A percentile compares a stretch with the other conserved stretches of the same genome.
Conservation (phyloP, 2,888 invertebrate genomes). For the Idaea straminata region DNA sequence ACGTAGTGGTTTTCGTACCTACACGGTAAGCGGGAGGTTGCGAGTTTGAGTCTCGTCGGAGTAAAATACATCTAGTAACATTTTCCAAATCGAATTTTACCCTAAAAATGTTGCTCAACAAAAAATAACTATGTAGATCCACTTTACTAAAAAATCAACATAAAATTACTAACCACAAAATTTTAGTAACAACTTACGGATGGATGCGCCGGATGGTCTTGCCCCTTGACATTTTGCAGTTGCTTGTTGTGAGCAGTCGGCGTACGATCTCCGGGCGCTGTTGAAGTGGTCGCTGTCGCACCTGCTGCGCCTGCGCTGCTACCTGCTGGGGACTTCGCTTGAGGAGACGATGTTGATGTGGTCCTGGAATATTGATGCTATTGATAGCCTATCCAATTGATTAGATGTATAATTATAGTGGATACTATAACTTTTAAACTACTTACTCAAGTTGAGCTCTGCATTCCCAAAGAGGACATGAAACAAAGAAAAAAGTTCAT, state of each 20-base stretch:
- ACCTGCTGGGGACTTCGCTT: constrained; percentile 88
- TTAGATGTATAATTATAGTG: no score
- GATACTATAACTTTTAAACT: no score
- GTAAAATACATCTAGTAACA: no score
- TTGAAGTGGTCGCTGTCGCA: constrained; percentile 71
- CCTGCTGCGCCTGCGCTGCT: constrained; percentile 81
- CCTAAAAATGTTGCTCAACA: no score
- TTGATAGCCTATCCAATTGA: no score
- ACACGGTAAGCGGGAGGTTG: no score
- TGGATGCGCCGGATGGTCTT: constrained; percentile 83
- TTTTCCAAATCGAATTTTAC: no score
- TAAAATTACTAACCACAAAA: not conserved
- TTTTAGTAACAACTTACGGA: constrained; percentile 81
- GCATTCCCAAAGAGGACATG: constrained; percentile 57
- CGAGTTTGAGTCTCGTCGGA: no score
- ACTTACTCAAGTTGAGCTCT: constrained; percentile 85
- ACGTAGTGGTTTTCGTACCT: no score
- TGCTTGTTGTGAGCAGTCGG: constrained; percentile 86
- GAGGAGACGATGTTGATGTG: constrained; percentile 85
- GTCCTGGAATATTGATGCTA: constrained; percentile 75
- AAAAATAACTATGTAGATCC: not conserved
- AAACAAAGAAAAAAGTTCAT: constrained; percentile 55
- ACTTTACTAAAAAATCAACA: not conserved
- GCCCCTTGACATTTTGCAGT: constrained; percentile 87
- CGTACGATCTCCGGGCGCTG: constrained; percentile 78